A percentile compares a stretch with the other conserved stretches of the same genome.
Evolutionary conservation across 2,113 vertebrate species (phyloP).

Genomic region (Chroicocephalus ridibundus): DNA sequence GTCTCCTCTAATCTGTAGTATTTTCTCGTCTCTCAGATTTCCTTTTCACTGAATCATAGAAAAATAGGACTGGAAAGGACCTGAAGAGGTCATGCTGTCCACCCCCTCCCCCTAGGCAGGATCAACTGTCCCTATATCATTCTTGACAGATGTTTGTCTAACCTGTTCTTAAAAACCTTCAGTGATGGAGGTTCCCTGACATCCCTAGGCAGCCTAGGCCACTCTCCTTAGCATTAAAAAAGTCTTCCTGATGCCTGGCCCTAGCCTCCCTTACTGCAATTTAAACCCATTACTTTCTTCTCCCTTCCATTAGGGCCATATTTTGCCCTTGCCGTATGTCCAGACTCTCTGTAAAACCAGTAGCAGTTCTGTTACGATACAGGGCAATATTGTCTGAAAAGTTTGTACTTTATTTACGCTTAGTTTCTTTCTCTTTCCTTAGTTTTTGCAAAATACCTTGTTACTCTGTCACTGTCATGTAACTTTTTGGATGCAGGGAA

Average conservation of each 20-base stretch:
- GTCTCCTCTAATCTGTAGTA: conserved; percentile 26
- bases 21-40: conserved; percentile 7
- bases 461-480: background rate
- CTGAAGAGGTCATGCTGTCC: background rate
- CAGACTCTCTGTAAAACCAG: background rate
- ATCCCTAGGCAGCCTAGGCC: background rate
- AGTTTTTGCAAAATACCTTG: background rate
- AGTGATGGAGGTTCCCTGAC: background rate
- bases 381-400: background rate
- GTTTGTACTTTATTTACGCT: background rate
- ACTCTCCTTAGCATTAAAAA: background rate
- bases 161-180: conserved; percentile 26
- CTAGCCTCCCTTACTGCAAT: background rate
- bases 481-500: background rate
- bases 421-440: background rate
- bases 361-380: background rate
- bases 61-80: conserved; percentile 16
- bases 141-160: conserved; percentile 43
- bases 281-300: background rate
- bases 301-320: background rate
- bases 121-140: conserved; percentile 23
- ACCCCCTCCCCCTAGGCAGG: background rate
- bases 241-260: background rate
- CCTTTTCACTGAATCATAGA: conserved; percentile 2
- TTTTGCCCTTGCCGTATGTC: background rate